Percentiles rank a stretch among this genome's conserved stretches.
Conservation (phyloP, 2,113 vertebrate species). For the Pluvianellus socialis region DNA sequence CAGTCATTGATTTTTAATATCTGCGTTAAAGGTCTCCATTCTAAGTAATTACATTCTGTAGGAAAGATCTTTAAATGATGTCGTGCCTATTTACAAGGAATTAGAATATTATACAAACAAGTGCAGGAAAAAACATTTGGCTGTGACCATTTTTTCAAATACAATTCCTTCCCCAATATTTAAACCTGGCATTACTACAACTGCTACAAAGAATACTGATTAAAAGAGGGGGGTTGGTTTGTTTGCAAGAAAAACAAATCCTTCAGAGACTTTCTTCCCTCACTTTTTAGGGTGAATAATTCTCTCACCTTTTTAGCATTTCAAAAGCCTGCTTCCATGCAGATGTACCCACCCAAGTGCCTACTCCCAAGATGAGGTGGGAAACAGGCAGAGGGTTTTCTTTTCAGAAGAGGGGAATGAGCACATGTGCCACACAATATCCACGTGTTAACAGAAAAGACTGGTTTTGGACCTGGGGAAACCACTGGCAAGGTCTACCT, state of each 20-base stretch:
- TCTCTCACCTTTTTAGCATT: neutral
- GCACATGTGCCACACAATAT: neutral
- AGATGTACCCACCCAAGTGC: neutral
- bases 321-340: neutral
- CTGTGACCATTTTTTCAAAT: neutral
- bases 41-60: constrained; percentile 59
- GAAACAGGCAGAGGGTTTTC: neutral
- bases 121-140: constrained; percentile 2
- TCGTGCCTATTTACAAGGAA: constrained; percentile 52
- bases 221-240: neutral
- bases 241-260: neutral
- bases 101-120: constrained; percentile 63
- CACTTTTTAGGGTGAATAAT: neutral
- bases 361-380: neutral
- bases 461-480: neutral
- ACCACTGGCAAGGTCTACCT: neutral
- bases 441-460: neutral
- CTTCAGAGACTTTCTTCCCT: neutral
- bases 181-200: neutral
- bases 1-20: constrained; percentile 62
- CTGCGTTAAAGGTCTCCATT: constrained; percentile 39
- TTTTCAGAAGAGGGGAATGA: neutral
- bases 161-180: neutral
- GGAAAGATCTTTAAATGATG: constrained; percentile 32
- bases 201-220: neutral